Conservation (phyloP, 2,888 invertebrate species). For the Zootermopsis nevadensis region DNA sequence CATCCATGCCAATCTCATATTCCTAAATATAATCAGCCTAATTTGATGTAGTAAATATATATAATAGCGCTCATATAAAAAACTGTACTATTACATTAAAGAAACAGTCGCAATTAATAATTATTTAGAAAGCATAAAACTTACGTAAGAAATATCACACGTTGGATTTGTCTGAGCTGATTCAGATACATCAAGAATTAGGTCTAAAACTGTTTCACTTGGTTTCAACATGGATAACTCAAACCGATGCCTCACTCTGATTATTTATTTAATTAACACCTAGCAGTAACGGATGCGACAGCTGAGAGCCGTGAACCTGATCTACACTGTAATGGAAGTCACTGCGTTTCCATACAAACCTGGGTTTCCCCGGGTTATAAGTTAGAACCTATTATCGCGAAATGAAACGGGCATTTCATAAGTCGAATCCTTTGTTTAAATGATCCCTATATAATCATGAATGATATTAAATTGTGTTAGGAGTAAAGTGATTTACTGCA, state of each 20-base stretch:
- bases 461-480: conserved; percentile 38
- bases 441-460: conserved; percentile 34
- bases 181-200: background rate
- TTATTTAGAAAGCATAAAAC: too few species aligned
- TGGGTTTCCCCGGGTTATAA: background rate
- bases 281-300: conserved; percentile 11
- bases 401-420: conserved; percentile 31
- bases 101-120: too few species aligned
- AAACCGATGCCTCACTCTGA: background rate
- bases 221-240: background rate
- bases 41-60: too few species aligned
- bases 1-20: too few species aligned
- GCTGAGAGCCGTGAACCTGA: background rate
- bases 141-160: too few species aligned
- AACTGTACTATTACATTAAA: too few species aligned
- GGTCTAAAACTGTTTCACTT: background rate
- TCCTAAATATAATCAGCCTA: too few species aligned
- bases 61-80: too few species aligned
- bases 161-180: background rate
- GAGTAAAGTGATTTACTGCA: conserved; percentile 32
- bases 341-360: background rate
- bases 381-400: conserved; percentile 29
- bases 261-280: conserved; percentile 38
- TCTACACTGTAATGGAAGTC: background rate
- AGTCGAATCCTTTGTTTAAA: conserved; percentile 30